A percentile compares a stretch with the other conserved stretches of the same genome.
phyloP scores from a whole-genome alignment of 2,797 vertebrate species.

The Numenius phaeopus region DNA sequence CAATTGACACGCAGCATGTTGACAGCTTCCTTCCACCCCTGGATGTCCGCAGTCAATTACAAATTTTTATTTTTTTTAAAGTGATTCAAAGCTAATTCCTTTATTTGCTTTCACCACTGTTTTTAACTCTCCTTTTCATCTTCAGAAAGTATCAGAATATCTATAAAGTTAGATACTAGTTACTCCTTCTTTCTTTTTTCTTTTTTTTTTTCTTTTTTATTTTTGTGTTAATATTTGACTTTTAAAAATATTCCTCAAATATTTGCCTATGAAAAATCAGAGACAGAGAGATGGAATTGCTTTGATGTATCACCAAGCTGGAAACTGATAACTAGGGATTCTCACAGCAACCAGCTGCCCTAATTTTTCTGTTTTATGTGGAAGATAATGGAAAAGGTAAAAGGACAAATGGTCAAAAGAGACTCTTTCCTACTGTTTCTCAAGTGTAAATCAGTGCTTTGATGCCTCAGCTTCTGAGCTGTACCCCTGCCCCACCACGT shows the following conservation, averaged over 20 bases:
- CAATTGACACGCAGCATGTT: background rate
- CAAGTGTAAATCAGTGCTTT: background rate
- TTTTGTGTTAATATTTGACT: background rate
- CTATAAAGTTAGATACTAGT: background rate
- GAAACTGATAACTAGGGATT: background rate
- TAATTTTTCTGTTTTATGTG: background rate
- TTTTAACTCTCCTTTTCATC: background rate
- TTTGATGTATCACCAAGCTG: background rate
- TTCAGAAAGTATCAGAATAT: background rate
- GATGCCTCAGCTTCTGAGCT: background rate
- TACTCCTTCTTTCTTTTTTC: background rate
- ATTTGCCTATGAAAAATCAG: background rate
- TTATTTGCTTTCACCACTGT: background rate
- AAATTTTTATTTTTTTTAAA: accelerated
- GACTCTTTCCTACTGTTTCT: background rate
- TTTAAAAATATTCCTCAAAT: background rate
- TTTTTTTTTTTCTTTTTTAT: no score
- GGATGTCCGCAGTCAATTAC: background rate
- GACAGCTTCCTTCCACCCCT: background rate
- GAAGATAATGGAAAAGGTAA: background rate
- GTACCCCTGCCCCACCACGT: background rate
- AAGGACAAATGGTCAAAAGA: background rate
- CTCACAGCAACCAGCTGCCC: background rate
- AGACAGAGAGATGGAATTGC: background rate
- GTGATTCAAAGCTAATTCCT: background rate